These are phyloP conservation scores for Natator depressus DNA, from an alignment of 2,113 vertebrate species.

Conservation along the genomic window DNA sequence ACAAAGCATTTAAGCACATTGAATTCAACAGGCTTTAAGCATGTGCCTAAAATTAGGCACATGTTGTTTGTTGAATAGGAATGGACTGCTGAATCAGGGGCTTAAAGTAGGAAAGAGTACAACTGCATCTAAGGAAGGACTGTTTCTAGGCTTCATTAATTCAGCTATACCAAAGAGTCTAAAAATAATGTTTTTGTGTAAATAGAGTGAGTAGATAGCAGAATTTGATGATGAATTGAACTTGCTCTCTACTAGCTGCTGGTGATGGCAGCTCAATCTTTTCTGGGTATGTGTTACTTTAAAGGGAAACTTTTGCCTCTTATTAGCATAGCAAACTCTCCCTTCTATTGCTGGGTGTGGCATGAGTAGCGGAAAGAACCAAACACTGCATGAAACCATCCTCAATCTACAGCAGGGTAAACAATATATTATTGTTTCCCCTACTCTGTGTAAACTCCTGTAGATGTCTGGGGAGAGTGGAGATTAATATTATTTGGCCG, in stretches of 20 bases:
- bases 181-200: neutral
- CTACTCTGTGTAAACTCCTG: neutral
- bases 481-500: neutral
- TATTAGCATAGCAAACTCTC: neutral
- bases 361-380: neutral
- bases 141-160: neutral
- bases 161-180: neutral
- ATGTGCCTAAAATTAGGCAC: neutral
- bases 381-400: neutral
- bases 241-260: neutral
- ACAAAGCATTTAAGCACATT: neutral
- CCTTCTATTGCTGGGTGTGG: neutral
- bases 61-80: neutral
- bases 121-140: neutral
- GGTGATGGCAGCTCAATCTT: neutral
- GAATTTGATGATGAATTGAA: neutral
- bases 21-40: neutral
- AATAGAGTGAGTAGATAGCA: neutral
- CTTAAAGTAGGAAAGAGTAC: neutral
- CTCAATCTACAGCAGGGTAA: neutral
- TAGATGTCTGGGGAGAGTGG: neutral
- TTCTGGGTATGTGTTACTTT: neutral
- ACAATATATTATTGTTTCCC: neutral
- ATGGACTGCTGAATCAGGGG: neutral
- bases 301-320: neutral